Evolutionary conservation across 2,113 vertebrate genomes (phyloP), one percentile per base, ranked within the genome.

Genomic region (Forbesichthys papilliferus): DNA sequence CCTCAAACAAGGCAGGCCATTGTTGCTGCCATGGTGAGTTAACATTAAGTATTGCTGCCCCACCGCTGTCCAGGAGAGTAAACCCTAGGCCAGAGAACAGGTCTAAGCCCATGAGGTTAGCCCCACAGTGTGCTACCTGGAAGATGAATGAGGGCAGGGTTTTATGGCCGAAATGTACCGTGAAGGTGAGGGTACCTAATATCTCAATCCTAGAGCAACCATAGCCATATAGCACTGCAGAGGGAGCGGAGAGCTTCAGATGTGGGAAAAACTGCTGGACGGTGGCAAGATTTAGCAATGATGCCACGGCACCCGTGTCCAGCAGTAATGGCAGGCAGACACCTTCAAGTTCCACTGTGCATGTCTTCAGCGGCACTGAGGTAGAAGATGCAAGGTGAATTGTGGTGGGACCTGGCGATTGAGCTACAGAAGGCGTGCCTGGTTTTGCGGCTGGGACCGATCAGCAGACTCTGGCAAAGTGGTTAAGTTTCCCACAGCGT

Each of bases 271-370:
- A 61, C 1, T 6, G 2, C 3, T 36, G 3, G 12, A 52, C 48
- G 4, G 66, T 71, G 9, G 27, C n/a, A 4, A 66, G 20, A n/a
- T 74, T 78, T 3, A 78, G 51, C 1, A 74, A 48, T 0, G 59
- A 68, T 5, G 57, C 51, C 16, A 8, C 66, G 56, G 20, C 20
- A 20, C 20, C 20, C 7, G 74, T 77, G 49, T 74, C 70, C n/a
- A 74, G n/a, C 9, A 73, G 48, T 9, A 81, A 49, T 11, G 54
- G 64, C 18, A 74, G 51, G 33, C 55, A 67, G 18, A 66, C 52
- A 11, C 20, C 64, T 3, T 14, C 34, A 14, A 75, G 16, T 0
- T 71, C 5, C 1, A 79, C 53, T 18, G 64, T 59, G 49, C 68
- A 68, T 9, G 36, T 56, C 55, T 75, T 77, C 12, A 67, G 72